Evolutionary conservation across 2,113 vertebrate genomes (phyloP), one percentile per base, ranked within the genome.

Genomic region (Hyaena hyaena): DNA sequence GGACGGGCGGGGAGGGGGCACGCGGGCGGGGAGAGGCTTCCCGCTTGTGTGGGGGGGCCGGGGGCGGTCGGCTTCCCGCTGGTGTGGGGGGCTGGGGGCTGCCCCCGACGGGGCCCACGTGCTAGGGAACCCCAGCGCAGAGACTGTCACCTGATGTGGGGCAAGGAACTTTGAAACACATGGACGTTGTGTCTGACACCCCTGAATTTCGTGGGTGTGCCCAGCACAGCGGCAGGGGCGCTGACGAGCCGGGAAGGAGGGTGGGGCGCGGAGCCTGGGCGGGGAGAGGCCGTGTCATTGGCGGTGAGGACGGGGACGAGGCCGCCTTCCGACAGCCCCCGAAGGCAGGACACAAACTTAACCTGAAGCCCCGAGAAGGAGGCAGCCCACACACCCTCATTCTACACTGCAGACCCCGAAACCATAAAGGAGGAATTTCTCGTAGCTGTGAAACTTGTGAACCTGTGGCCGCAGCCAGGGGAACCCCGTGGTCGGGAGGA

Each of bases 61-160:
- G 2, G 1, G 10, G 15, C 4, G 53, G 24, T 12, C 53, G 53
- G 50, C 21, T 16, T 33, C 9, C 79, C n/a, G 4, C 6, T 7
- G 19, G n/a, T 4, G 53, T 15, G 11, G 53, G 7, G 10, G 19
- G n/a, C 53, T 39, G 19, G 0, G 2, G 0, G 1, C 15, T 2
- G 7, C 53, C 50, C n/a, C 53, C 12, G 5, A 35, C 7, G 33
- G n/a, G 1, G 79, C 4, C 79, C 53, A 1, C 4, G n/a, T 24
- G 33, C 53, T 26, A 1, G 26, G 14, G 9, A 0, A 26, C 7
- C 53, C 7, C 53, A 81, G 79, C 7, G 35, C 50, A 0, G 50
- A 10, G 33, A 55, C 50, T 14, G 79, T 45, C 33, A 55, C 6
- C 79, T 82, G 15, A 12, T 9, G 1, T 16, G 79, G 19, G 53